Percentiles rank a stretch among this genome's conserved stretches.
phyloP scores from a whole-genome alignment of 2,797 vertebrate genomes.

The Enteromius thamalakanensis region DNA sequence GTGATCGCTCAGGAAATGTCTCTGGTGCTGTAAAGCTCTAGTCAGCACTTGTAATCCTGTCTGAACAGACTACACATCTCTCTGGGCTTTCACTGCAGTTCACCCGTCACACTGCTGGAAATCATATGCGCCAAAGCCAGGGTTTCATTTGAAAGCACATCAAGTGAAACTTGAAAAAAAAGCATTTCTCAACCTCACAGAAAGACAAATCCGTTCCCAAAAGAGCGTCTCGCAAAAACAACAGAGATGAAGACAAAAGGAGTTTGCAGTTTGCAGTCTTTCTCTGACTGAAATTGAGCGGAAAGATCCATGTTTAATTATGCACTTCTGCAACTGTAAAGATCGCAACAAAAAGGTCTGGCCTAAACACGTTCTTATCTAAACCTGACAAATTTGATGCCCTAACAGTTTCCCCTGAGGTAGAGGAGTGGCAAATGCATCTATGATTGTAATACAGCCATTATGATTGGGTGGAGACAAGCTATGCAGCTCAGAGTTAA shows the following conservation, averaged over 20 bases:
- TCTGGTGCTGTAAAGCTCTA: conserved; percentile 31
- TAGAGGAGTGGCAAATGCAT: background rate
- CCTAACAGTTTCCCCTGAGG: conserved; percentile 7
- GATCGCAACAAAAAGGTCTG: background rate
- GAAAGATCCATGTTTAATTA: background rate
- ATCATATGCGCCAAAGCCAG: conserved; percentile 73
- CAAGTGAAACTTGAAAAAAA: conserved; percentile 55
- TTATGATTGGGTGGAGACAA: conserved; percentile 1
- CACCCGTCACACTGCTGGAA: conserved; percentile 69
- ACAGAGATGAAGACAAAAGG: background rate
- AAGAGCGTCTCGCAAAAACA: conserved; percentile 17
- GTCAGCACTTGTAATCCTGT: conserved; percentile 67
- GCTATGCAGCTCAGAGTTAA: background rate
- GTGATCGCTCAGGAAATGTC: background rate
- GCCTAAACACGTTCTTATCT: background rate
- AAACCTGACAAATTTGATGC: conserved; percentile 18
- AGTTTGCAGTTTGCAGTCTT: background rate
- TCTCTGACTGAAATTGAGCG: background rate
- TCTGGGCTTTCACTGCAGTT: conserved; percentile 61
- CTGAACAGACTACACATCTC: conserved; percentile 68
- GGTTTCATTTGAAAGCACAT: conserved; percentile 62
- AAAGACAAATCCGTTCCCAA: conserved; percentile 45
- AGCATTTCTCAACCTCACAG: conserved; percentile 54
- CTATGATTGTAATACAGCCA: background rate
- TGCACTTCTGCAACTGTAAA: background rate